Evolutionary conservation across 2,888 invertebrate species (phyloP).

Genomic region (Linyphia triangularis): DNA sequence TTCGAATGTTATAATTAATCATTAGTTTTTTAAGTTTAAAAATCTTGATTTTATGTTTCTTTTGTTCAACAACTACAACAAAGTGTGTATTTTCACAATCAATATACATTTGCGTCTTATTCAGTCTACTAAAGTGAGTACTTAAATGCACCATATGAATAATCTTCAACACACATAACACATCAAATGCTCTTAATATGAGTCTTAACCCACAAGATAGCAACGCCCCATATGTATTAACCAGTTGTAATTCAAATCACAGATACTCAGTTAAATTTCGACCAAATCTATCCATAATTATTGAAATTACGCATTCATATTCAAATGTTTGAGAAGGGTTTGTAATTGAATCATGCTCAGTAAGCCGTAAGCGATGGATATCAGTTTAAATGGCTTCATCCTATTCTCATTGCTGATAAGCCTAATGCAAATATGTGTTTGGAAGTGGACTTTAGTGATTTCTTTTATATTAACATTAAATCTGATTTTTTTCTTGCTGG

Average conservation of each 20-base stretch:
- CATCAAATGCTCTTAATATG: conserved; percentile 11
- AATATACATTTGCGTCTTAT: too few species aligned
- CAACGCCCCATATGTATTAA: not conserved
- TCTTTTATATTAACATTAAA: too few species aligned
- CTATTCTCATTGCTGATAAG: not conserved
- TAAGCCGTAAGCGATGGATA: conserved; percentile 33
- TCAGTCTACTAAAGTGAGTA: not conserved
- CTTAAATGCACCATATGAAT: not conserved
- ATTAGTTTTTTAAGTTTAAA: too few species aligned
- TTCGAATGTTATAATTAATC: too few species aligned
- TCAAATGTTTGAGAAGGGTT: conserved; percentile 54
- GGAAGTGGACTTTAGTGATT: too few species aligned
- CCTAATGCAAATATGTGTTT: too few species aligned
- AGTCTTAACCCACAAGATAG: not conserved
- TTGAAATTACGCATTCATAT: conserved; percentile 57
- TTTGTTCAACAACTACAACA: too few species aligned
- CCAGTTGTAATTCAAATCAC: conserved; percentile 53
- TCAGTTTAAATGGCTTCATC: conserved; percentile 3
- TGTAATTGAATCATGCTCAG: conserved; percentile 51
- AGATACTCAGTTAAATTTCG: conserved; percentile 32
- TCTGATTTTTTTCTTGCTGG: too few species aligned
- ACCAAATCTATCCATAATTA: conserved; percentile 49
- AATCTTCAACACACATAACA: conserved; percentile 1
- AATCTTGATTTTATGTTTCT: too few species aligned
- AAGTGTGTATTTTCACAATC: too few species aligned